Percentiles rank a stretch among this genome's conserved stretches.
These are phyloP conservation scores for Latrodectus hesperus DNA, from an alignment of 2,888 invertebrate genomes.

Conservation along the genomic window DNA sequence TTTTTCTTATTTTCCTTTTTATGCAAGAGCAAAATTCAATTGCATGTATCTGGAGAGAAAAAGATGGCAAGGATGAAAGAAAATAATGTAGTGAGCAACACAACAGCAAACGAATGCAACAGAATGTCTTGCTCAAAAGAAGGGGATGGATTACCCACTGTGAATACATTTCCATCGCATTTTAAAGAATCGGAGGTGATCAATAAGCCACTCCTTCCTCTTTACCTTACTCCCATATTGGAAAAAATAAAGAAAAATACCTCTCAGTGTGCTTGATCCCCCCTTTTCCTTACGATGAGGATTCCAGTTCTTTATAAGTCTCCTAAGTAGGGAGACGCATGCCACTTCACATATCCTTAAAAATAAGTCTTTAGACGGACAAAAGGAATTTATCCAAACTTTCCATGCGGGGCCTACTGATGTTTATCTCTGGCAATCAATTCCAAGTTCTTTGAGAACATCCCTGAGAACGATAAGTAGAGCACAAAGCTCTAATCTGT, in stretches of 20 bases:
- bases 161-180: constrained; percentile 60
- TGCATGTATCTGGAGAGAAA: constrained; percentile 12
- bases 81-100: constrained; percentile 10
- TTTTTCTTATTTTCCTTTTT: constrained; percentile 11
- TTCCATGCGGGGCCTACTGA: too few species aligned
- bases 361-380: constrained; percentile 29
- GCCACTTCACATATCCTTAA: constrained; percentile 16
- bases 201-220: constrained; percentile 28
- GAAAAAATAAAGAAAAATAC: background rate
- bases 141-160: constrained; percentile 48
- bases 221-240: background rate
- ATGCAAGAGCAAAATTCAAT: constrained; percentile 37
- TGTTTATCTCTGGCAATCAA: too few species aligned
- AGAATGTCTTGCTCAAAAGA: constrained; percentile 46
- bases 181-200: constrained; percentile 30
- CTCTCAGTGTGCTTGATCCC: constrained; percentile 15
- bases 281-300: constrained; percentile 10
- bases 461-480: too few species aligned
- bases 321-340: constrained; percentile 31
- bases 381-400: constrained; percentile 11
- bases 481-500: too few species aligned
- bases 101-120: constrained; percentile 20
- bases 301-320: constrained; percentile 24
- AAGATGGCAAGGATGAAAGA: constrained; percentile 4
- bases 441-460: too few species aligned